Evolutionary conservation across 2,888 invertebrate genomes (phyloP).

Genomic region (Seladonia tumulorum): DNA sequence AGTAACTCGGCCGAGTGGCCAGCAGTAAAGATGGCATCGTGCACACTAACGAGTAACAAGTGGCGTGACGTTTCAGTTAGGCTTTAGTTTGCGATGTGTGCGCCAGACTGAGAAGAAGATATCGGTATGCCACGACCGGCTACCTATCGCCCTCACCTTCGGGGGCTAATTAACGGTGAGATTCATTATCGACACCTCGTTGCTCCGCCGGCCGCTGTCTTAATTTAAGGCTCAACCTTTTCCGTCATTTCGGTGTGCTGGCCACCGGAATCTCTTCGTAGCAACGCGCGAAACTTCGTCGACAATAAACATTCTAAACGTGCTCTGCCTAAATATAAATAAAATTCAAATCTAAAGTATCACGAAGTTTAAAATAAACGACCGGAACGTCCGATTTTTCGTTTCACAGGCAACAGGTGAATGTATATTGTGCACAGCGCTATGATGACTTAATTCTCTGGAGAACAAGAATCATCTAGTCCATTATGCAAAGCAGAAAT

Average conservation of each 20-base stretch:
- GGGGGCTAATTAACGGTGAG: constrained; percentile 81
- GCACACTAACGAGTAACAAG: constrained; percentile 81
- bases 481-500: constrained; percentile 65
- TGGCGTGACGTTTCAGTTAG: constrained; percentile 82
- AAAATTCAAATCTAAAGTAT: not conserved
- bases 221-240: constrained; percentile 74
- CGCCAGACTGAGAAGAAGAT: constrained; percentile 66
- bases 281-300: not conserved
- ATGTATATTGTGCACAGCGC: not conserved
- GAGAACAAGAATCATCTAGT: constrained; percentile 16
- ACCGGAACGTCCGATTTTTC: not conserved
- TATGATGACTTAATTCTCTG: not conserved
- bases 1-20: constrained; percentile 63
- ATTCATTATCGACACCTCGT: constrained; percentile 82
- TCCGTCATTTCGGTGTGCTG: constrained; percentile 36
- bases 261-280: not conserved
- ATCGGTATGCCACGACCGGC: constrained; percentile 81
- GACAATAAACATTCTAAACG: not conserved
- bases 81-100: constrained; percentile 71
- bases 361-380: not conserved
- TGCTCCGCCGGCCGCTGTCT: constrained; percentile 73
- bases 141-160: constrained; percentile 78
- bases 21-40: constrained; percentile 80
- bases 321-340: not conserved
- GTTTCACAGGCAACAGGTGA: not conserved